A percentile compares a stretch with the other conserved stretches of the same genome.
phyloP scores from a whole-genome alignment of 2,797 vertebrate species.

The Apogon hyalosoma region DNA sequence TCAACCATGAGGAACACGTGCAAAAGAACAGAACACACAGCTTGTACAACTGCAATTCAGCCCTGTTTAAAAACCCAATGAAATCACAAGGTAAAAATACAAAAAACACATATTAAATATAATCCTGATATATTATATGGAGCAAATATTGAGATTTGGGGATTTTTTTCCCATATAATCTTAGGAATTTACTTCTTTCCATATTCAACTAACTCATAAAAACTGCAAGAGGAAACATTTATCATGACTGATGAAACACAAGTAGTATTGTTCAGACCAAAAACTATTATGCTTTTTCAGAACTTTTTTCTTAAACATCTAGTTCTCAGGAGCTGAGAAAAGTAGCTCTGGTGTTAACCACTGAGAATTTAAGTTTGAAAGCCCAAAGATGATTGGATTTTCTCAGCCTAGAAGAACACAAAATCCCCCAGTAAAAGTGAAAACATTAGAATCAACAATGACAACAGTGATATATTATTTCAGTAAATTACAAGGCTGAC shows the following conservation, averaged over 20 bases:
- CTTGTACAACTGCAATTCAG: slow-evolving; percentile 11
- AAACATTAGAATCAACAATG: slow-evolving; percentile 53
- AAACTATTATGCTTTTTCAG: too few species aligned
- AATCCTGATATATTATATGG: too few species aligned
- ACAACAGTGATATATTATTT: slow-evolving; percentile 55
- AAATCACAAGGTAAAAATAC: not conserved
- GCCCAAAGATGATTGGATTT: slow-evolving; percentile 27
- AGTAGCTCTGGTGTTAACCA: slow-evolving; percentile 3
- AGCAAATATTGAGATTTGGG: too few species aligned
- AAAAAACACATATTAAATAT: not conserved
- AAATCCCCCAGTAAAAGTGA: slow-evolving; percentile 35
- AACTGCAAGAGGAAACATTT: not conserved
- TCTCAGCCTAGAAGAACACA: slow-evolving; percentile 18
- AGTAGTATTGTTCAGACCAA: too few species aligned
- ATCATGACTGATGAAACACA: not conserved
- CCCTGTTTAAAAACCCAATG: slow-evolving; percentile 23
- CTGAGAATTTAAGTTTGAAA: slow-evolving; percentile 28
- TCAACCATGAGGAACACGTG: slow-evolving; percentile 49
- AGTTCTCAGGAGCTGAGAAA: slow-evolving; percentile 9
- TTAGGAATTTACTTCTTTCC: not conserved
- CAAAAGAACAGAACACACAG: slow-evolving; percentile 20
- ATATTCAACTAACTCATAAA: not conserved
- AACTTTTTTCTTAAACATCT: slow-evolving; percentile 1
- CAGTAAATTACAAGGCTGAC: slow-evolving; percentile 54
- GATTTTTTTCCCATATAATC: not conserved